Percentiles rank a stretch among this genome's conserved stretches.
phyloP scores from a whole-genome alignment of 2,113 vertebrate genomes.

The Psammodynastes pulverulentus region DNA sequence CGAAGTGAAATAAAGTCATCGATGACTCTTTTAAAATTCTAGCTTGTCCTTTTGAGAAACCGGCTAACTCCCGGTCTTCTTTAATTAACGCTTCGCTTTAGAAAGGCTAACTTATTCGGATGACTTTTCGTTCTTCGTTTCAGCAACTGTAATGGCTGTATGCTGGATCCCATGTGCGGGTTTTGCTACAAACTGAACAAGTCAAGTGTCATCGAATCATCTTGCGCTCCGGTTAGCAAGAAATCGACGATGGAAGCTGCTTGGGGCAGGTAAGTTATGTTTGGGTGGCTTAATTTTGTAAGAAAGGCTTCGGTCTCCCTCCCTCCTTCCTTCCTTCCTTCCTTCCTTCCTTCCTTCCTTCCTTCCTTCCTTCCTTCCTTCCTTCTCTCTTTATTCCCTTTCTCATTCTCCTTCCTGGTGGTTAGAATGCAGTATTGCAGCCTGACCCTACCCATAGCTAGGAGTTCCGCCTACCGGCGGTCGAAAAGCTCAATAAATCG shows the following conservation, averaged over 20 bases:
- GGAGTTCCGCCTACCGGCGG: too few species aligned
- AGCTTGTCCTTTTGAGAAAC: neutral
- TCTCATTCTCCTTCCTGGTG: too few species aligned
- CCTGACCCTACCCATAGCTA: too few species aligned
- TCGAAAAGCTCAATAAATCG: too few species aligned
- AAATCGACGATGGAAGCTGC: constrained; percentile 83
- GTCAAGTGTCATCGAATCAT: constrained; percentile 80
- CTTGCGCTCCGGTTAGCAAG: constrained; percentile 84
- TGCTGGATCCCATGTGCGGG: constrained; percentile 92
- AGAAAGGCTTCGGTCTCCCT: too few species aligned
- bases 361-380: too few species aligned
- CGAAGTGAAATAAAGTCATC: too few species aligned
- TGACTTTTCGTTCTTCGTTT: constrained; percentile 38
- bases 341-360: too few species aligned
- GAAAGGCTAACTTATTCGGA: neutral
- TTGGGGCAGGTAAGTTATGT: constrained; percentile 89
- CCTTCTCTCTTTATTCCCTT: too few species aligned
- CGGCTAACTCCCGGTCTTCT: neutral
- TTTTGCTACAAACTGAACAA: constrained; percentile 92
- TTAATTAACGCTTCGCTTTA: neutral
- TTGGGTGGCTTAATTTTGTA: constrained; percentile 2
- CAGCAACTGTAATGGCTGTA: constrained; percentile 91
- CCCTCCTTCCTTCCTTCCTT: too few species aligned
- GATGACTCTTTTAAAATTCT: neutral
- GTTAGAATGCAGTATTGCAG: too few species aligned